phyloP scores from a whole-genome alignment of 2,113 vertebrate genomes.

The Thomomys bottae region DNA sequence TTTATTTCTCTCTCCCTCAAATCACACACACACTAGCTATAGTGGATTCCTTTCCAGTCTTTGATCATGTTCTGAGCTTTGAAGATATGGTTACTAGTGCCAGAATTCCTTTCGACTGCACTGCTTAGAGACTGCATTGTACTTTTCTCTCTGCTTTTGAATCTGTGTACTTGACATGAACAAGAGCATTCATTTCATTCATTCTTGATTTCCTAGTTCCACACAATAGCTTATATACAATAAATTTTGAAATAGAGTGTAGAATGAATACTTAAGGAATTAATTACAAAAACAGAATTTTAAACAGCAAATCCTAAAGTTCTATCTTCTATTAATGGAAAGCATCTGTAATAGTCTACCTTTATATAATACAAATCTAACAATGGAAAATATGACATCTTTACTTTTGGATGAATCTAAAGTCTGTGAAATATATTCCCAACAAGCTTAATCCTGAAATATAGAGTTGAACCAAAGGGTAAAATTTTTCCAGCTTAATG shows the following conservation, averaged over 20 bases:
- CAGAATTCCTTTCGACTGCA: neutral
- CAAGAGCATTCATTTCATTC: neutral
- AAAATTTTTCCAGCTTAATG: conserved; percentile 61
- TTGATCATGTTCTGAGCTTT: neutral
- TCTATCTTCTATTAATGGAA: neutral
- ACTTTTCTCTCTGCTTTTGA: neutral
- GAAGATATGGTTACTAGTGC: neutral
- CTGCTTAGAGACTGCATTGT: neutral
- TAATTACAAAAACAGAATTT: conserved; percentile 22
- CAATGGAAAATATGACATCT: conserved; percentile 63
- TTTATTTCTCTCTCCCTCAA: neutral
- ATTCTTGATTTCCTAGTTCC: neutral
- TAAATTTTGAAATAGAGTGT: conserved; percentile 23
- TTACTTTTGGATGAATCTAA: conserved; percentile 44
- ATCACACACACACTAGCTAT: neutral
- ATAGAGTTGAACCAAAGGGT: conserved; percentile 27
- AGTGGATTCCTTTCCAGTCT: neutral
- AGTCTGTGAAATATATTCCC: conserved; percentile 54
- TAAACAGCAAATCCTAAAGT: neutral
- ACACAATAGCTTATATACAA: neutral
- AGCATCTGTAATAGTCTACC: neutral
- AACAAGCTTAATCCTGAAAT: conserved; percentile 55
- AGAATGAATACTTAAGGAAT: neutral
- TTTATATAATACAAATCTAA: conserved; percentile 43
- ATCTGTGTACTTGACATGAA: neutral